A percentile compares a stretch with the other conserved stretches of the same genome.
These are phyloP conservation scores for Ferrisia virgata DNA, from an alignment of 2,888 invertebrate genomes.

Conservation along the genomic window DNA sequence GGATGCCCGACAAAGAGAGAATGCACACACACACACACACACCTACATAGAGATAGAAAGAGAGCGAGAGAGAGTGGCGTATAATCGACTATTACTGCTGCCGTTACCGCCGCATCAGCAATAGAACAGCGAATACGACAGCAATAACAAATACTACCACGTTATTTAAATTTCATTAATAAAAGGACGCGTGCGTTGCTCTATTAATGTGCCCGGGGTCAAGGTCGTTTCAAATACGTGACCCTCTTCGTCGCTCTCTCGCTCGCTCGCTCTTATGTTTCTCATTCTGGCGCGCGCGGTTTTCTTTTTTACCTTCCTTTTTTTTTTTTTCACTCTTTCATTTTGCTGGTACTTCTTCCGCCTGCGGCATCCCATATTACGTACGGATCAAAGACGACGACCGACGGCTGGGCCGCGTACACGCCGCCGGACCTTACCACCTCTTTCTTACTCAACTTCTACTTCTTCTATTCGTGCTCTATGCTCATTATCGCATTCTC, in stretches of 20 bases:
- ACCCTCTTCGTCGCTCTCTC: not conserved
- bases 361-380: not conserved
- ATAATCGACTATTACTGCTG: not conserved
- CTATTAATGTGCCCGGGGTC: conserved; percentile 36
- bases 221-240: conserved; percentile 30
- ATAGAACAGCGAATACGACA: not conserved
- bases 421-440: too few relatives aligned
- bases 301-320: too few relatives aligned
- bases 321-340: not conserved
- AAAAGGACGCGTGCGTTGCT: conserved; percentile 40
- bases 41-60: not conserved
- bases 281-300: not conserved
- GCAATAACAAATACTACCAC: conserved; percentile 6
- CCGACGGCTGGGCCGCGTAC: too few relatives aligned
- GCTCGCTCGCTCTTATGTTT: not conserved
- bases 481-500: too few relatives aligned
- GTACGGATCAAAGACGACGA: not conserved
- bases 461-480: too few relatives aligned
- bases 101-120: not conserved
- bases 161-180: conserved; percentile 44
- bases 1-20: too few relatives aligned
- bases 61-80: not conserved
- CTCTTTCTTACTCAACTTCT: not conserved
- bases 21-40: too few relatives aligned
- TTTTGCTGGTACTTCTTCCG: not conserved